phyloP scores from a whole-genome alignment of 2,888 invertebrate genomes.

The Microdon myrmicae region DNA sequence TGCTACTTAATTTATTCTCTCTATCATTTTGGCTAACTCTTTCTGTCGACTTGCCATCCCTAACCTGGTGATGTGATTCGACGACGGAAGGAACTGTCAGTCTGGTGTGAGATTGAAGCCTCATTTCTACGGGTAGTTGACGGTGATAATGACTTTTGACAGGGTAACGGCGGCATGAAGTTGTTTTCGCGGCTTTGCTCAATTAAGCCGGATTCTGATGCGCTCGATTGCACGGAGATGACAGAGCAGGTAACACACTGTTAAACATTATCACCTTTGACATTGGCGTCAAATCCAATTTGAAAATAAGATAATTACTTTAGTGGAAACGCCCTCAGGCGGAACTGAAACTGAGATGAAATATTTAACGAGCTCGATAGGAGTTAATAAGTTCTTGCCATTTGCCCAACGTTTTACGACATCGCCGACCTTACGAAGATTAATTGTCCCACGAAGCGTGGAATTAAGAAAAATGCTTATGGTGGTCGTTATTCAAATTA shows the following conservation, averaged over 20 bases:
- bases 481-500: too few species aligned
- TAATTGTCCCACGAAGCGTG: too few species aligned
- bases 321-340: conserved; percentile 26
- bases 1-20: too few species aligned
- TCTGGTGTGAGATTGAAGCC: conserved; percentile 49
- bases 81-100: conserved; percentile 51
- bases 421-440: too few species aligned
- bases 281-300: conserved; percentile 45
- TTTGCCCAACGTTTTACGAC: too few species aligned
- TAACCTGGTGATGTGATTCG: too few species aligned
- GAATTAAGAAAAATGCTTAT: too few species aligned
- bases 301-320: conserved; percentile 48
- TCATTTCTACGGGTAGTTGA: conserved; percentile 43
- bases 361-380: conserved; percentile 29
- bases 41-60: too few species aligned
- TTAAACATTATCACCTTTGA: conserved; percentile 37
- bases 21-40: too few species aligned
- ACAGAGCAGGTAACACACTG: conserved; percentile 21
- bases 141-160: conserved; percentile 50
- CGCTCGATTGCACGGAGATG: conserved; percentile 1
- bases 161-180: conserved; percentile 49
- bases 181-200: conserved; percentile 52
- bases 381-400: conserved; percentile 47
- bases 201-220: conserved; percentile 40
- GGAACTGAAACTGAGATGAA: conserved; percentile 42